Percentiles rank a stretch among this genome's conserved stretches.
phyloP scores from a whole-genome alignment of 1,140 invertebrate genomes.

The Camponotus vicinus region DNA sequence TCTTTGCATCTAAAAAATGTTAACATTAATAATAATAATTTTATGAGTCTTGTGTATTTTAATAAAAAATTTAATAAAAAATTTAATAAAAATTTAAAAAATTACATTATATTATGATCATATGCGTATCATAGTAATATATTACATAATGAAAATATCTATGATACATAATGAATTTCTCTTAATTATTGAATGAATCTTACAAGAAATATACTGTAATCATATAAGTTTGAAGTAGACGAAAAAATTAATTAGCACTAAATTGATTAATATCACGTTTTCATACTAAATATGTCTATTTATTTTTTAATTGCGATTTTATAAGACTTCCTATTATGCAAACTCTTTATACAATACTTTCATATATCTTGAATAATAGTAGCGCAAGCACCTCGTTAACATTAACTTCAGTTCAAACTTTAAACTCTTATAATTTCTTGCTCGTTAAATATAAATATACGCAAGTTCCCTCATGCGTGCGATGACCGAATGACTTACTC shows the following conservation, averaged over 20 bases:
- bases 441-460: constrained; percentile 17
- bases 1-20: background rate
- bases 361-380: background rate
- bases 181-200: constrained; percentile 6
- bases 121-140: background rate
- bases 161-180: background rate
- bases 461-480: background rate
- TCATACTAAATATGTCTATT: background rate
- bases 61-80: too few species aligned
- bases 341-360: background rate
- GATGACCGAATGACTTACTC: background rate
- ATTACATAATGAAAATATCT: background rate
- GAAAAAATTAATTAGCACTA: background rate
- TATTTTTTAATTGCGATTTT: background rate
- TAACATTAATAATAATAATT: too few species aligned
- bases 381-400: background rate
- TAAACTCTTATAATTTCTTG: constrained; percentile 10
- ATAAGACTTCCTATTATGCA: background rate
- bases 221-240: background rate
- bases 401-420: constrained; percentile 18
- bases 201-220: too few species aligned
- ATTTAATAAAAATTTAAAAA: background rate
- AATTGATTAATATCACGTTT: background rate
- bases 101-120: background rate
- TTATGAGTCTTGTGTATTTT: too few species aligned